phyloP scores from a whole-genome alignment of 1,140 invertebrate species.

The Pentalonia nigronervosa region DNA sequence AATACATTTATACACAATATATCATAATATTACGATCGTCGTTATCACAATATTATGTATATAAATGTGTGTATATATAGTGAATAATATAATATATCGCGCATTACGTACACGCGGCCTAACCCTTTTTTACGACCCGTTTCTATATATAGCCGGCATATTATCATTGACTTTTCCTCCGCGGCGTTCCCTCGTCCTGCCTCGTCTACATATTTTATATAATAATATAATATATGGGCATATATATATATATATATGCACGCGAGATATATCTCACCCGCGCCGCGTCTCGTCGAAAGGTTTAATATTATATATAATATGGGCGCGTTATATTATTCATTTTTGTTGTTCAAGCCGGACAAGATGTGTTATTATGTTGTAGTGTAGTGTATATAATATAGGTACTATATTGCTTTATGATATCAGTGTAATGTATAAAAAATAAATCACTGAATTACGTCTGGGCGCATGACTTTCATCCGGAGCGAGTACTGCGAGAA shows the following conservation, averaged over 20 bases:
- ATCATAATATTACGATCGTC: constrained; percentile 11
- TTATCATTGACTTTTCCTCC: background rate
- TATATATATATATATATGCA: background rate
- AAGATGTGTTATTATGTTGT: background rate
- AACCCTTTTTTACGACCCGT: constrained; percentile 7
- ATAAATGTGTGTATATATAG: background rate
- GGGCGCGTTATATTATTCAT: background rate
- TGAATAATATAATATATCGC: too few relatives aligned
- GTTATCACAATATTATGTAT: background rate
- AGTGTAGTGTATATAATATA: too few relatives aligned
- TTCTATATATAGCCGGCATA: background rate
- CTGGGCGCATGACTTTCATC: background rate
- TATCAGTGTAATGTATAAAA: background rate
- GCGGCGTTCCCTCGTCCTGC: background rate
- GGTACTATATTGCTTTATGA: background rate
- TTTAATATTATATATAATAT: background rate
- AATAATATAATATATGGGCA: background rate
- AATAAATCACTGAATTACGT: background rate
- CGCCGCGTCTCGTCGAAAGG: too few relatives aligned
- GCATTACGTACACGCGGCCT: background rate
- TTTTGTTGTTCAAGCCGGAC: background rate
- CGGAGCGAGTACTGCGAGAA: background rate
- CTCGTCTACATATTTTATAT: too few relatives aligned
- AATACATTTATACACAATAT: background rate
- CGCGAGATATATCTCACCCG: background rate